These are phyloP conservation scores for Sebastes jordani DNA, from an alignment of 2,797 vertebrate genomes.

Conservation along the genomic window DNA sequence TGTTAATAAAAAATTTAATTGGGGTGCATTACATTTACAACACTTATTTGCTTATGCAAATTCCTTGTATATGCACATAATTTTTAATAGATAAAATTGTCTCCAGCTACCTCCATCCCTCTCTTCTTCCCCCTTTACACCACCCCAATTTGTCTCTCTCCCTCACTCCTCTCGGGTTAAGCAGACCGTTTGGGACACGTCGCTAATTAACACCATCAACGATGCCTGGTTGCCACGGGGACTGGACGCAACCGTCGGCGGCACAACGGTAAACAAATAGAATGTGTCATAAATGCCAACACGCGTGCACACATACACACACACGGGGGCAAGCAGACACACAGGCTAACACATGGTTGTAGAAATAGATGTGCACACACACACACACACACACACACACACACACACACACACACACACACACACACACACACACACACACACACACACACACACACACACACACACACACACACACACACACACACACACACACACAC, in stretches of 20 bases:
- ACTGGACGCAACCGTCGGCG: slow-evolving; percentile 12
- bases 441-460: slow-evolving; percentile 1
- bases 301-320: not conserved
- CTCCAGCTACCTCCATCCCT: not conserved
- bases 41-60: not conserved
- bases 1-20: not conserved
- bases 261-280: slow-evolving; percentile 57
- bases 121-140: not conserved
- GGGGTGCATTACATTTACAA: not conserved
- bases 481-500: slow-evolving; percentile 1
- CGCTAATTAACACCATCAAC: slow-evolving; percentile 66
- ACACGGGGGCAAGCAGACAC: not conserved
- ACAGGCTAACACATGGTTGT: not conserved
- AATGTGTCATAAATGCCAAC: slow-evolving; percentile 54
- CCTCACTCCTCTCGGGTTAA: not conserved
- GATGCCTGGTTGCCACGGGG: slow-evolving; percentile 50
- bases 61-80: not conserved
- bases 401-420: slow-evolving; percentile 28
- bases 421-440: slow-evolving; percentile 29
- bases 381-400: slow-evolving; percentile 19
- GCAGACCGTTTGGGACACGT: slow-evolving; percentile 52
- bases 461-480: slow-evolving; percentile 7
- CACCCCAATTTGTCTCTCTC: not conserved
- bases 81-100: not conserved
- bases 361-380: not conserved